Evolutionary conservation across 2,797 vertebrate species (phyloP).

Genomic region (Poecilia wingei): DNA sequence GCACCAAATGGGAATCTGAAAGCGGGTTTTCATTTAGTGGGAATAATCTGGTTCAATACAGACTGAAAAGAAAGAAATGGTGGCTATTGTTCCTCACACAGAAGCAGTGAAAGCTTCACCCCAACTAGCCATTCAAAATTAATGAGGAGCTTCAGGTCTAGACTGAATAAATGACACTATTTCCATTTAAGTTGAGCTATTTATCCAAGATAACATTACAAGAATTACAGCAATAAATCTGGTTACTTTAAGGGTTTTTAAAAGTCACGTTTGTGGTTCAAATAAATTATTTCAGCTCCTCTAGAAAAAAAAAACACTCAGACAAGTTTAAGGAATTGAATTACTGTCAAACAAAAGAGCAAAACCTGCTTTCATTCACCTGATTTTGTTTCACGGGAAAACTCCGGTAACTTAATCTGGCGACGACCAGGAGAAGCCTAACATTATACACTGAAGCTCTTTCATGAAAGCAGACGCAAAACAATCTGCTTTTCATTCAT

Average conservation of each 20-base stretch:
- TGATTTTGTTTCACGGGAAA: constrained; percentile 19
- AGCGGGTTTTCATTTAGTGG: background rate
- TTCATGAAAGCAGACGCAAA: constrained; percentile 31
- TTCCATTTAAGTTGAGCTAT: background rate
- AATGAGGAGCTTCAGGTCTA: background rate
- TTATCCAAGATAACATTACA: background rate
- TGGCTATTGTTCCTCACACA: background rate
- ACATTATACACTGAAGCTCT: constrained; percentile 27
- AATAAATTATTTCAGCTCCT: background rate
- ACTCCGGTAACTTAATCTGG: constrained; percentile 53
- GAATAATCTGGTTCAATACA: background rate
- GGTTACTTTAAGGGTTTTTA: background rate
- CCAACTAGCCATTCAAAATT: background rate
- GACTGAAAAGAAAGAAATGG: background rate
- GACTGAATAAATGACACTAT: background rate
- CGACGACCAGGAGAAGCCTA: background rate
- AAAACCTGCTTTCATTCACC: constrained; percentile 29
- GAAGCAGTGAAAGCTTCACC: background rate
- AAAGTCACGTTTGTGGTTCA: background rate
- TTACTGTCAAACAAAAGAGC: background rate
- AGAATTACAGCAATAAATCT: background rate
- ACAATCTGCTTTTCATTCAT: constrained; percentile 40
- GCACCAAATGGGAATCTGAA: background rate
- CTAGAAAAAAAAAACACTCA: background rate
- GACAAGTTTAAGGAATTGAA: background rate